phyloP scores from a whole-genome alignment of 2,113 vertebrate species.

The Caracal caracal region DNA sequence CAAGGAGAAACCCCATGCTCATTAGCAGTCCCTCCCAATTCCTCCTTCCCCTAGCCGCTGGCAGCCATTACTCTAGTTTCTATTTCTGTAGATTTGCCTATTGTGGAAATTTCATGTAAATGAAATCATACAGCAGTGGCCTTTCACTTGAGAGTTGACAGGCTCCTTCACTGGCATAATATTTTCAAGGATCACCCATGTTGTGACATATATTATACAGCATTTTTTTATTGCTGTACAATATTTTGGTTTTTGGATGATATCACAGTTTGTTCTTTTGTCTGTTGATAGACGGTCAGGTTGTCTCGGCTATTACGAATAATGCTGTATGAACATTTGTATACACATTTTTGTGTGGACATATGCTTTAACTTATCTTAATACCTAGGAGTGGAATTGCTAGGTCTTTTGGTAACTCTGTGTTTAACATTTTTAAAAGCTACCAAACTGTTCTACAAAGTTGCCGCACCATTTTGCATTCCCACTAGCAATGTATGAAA shows the following conservation, averaged over 20 bases:
- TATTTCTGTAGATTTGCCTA: neutral
- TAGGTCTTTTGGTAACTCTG: neutral
- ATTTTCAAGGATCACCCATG: neutral
- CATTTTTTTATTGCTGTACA: neutral
- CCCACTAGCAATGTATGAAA: neutral
- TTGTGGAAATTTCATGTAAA: neutral
- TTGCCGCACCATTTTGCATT: neutral
- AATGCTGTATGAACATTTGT: neutral
- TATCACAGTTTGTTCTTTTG: neutral
- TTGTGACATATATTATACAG: neutral
- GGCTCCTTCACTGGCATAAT: neutral
- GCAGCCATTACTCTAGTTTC: neutral
- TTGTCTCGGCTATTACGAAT: neutral
- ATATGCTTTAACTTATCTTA: neutral
- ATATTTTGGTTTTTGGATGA: neutral
- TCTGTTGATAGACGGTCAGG: neutral
- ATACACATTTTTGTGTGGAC: neutral
- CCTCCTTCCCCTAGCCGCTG: neutral
- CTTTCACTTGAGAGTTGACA: constrained; percentile 16
- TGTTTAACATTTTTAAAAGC: constrained; percentile 33
- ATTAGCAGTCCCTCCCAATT: neutral
- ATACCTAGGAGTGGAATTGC: neutral
- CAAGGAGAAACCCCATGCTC: neutral
- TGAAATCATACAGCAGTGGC: neutral
- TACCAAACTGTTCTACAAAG: constrained; percentile 15